Percentiles rank a stretch among this genome's conserved stretches.
These are phyloP conservation scores for Platycheirus albimanus DNA, from an alignment of 2,888 invertebrate species.

Conservation along the genomic window DNA sequence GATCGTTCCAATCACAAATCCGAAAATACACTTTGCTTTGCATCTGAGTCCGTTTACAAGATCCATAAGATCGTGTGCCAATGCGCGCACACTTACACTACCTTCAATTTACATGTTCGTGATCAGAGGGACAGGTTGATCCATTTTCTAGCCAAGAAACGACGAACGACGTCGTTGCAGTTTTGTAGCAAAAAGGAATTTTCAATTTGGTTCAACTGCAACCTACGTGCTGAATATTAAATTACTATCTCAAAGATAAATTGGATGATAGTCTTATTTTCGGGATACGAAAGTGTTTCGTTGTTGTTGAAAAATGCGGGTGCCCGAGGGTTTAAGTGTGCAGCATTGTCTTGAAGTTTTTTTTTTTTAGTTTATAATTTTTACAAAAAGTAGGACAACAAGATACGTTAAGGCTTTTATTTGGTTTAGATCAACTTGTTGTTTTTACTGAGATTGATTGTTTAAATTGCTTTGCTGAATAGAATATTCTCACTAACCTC, in stretches of 20 bases:
- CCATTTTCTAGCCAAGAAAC: conserved; percentile 56
- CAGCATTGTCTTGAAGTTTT: conserved; percentile 43
- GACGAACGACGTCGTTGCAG: neutral
- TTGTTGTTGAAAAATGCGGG: conserved; percentile 63
- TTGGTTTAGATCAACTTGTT: conserved; percentile 4
- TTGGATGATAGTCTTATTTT: conserved; percentile 71
- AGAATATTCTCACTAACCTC: conserved; percentile 86
- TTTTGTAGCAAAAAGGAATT: conserved; percentile 67
- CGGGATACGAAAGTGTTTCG: conserved; percentile 29
- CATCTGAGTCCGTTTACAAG: conserved; percentile 5
- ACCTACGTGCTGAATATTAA: conserved; percentile 74
- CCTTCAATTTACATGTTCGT: conserved; percentile 37
- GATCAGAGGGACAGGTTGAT: conserved; percentile 67
- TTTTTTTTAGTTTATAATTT: too few relatives aligned
- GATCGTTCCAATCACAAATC: conserved; percentile 47
- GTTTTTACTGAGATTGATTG: conserved; percentile 36
- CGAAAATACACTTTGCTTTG: conserved; percentile 10
- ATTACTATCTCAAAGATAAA: conserved; percentile 71
- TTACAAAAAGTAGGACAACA: conserved; percentile 35
- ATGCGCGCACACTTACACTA: conserved; percentile 36
- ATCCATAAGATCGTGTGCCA: conserved; percentile 64
- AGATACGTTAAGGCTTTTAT: conserved; percentile 30
- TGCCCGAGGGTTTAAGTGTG: conserved; percentile 66
- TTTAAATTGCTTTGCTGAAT: conserved; percentile 7
- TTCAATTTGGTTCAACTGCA: conserved; percentile 67